Base-by-base conservation (phyloP, 2,113 vertebrate genomes). In the Hyperoodon ampullatus region DNA sequence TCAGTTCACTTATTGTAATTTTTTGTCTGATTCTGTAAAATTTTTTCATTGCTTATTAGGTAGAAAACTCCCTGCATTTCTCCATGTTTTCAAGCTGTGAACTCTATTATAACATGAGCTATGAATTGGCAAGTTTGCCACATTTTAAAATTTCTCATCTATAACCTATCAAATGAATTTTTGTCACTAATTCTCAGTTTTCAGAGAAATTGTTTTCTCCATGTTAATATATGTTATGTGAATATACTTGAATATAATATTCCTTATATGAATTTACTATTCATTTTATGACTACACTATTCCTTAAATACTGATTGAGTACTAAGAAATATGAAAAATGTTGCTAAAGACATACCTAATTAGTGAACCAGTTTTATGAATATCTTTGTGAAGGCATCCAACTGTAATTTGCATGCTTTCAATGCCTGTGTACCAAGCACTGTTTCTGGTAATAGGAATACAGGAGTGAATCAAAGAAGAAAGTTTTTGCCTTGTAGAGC, bases 161-260 rank as follows among this genome's bases (percentile, higher is more conserved):
- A 60, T 61, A 28, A 80, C 65, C 6, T 63, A 44, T 55, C 72
- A 89, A 82, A 82, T 72, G 70, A 81, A 44, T 70, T 72, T 71
- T 82, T 90, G 26, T 90, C 55, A 70, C 30, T 75, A 47, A 96
- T 82, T 60, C 4, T 70, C 39, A 55, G 2, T 94, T 24, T 66
- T 90, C 23, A 81, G 68, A 53, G 28, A 71, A 81, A 88, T 88
- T 84, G 0, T 63, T 94, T 97, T 90, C 61, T 90, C 14, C 70
- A 13, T 61, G 24, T 74, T 88, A 50, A 55, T 66, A 47, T 47
- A 81, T 90, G 10, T 80, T 61, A 60, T 33, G 15, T 87, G 85
- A 90, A 61, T 72, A 72, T 19, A 33, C 26, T 60, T 55, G 10
- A 80, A n/a, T 30, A 28, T 53, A 70, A 81, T 71, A 63, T 55